phyloP scores from a whole-genome alignment of 1,140 invertebrate genomes.

The Uloborus diversus region DNA sequence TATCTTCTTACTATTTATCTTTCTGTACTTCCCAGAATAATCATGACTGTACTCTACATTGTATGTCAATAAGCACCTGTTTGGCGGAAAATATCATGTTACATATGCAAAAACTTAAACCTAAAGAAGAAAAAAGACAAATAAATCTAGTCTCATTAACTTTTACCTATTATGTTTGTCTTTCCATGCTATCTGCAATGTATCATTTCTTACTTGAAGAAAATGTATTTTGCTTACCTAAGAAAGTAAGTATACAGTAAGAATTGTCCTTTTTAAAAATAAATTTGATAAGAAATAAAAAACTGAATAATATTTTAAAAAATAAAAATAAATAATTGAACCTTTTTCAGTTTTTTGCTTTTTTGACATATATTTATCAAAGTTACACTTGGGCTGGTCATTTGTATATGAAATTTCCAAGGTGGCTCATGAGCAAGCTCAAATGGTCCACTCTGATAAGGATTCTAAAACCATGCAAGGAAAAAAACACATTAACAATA shows the following conservation, averaged over 20 bases:
- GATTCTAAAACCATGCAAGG: slow-evolving; percentile 5
- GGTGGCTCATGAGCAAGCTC: neutral
- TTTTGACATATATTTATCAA: slow-evolving; percentile 35
- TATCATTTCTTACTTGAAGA: slow-evolving; percentile 5
- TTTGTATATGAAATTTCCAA: slow-evolving; percentile 9
- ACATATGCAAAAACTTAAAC: neutral
- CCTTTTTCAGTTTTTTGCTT: neutral
- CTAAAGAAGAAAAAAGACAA: neutral
- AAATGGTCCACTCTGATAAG: slow-evolving; percentile 21
- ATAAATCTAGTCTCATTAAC: neutral
- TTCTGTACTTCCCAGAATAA: neutral
- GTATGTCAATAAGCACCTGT: slow-evolving; percentile 37
- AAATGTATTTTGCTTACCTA: slow-evolving; percentile 24
- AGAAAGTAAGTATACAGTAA: neutral
- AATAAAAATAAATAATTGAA: neutral
- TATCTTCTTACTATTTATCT: slow-evolving; percentile 17
- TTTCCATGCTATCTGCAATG: slow-evolving; percentile 26
- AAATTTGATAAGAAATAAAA: neutral
- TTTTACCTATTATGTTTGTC: slow-evolving; percentile 23
- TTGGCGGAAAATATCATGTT: neutral
- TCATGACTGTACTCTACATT: slow-evolving; percentile 3
- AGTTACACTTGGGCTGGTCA: slow-evolving; percentile 28
- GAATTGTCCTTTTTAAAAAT: neutral
- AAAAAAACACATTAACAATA: neutral
- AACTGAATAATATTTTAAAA: neutral